Conservation (phyloP, 2,113 vertebrate genomes). For the Neogale vison region DNA sequence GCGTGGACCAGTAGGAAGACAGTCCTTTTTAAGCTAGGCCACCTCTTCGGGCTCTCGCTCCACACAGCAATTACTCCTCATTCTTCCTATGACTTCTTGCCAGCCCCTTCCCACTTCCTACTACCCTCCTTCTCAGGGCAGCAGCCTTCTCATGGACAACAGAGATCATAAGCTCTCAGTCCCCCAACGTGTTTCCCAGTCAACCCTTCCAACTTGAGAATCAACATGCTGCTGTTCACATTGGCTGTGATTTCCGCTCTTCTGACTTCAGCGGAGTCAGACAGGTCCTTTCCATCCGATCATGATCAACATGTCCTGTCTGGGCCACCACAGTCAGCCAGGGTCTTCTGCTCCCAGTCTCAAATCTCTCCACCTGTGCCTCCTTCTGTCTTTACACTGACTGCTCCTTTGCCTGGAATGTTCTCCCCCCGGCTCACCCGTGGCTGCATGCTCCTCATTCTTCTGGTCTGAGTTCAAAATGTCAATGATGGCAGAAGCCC, state of each 20-base stretch:
- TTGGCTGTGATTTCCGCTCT: background rate
- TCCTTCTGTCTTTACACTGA: background rate
- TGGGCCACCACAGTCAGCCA: background rate
- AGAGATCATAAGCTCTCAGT: background rate
- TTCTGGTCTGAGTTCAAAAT: background rate
- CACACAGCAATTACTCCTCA: background rate
- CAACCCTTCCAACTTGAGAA: background rate
- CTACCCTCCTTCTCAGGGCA: background rate
- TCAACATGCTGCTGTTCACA: background rate
- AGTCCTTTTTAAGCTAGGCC: too few relatives aligned
- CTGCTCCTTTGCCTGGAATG: background rate
- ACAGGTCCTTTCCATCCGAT: background rate
- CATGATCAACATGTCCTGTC: too few relatives aligned
- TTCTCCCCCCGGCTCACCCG: background rate
- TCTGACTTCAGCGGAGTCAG: background rate
- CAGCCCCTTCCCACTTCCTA: background rate
- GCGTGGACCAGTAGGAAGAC: background rate
- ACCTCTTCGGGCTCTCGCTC: background rate
- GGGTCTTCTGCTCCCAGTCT: background rate
- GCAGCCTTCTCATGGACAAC: background rate
- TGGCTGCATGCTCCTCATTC: background rate
- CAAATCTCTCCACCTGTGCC: background rate
- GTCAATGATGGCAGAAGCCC: background rate
- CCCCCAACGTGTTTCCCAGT: background rate
- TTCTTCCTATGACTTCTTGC: background rate